Evolutionary conservation across 2,113 vertebrate species (phyloP).

Genomic region (Cnemophilus loriae): DNA sequence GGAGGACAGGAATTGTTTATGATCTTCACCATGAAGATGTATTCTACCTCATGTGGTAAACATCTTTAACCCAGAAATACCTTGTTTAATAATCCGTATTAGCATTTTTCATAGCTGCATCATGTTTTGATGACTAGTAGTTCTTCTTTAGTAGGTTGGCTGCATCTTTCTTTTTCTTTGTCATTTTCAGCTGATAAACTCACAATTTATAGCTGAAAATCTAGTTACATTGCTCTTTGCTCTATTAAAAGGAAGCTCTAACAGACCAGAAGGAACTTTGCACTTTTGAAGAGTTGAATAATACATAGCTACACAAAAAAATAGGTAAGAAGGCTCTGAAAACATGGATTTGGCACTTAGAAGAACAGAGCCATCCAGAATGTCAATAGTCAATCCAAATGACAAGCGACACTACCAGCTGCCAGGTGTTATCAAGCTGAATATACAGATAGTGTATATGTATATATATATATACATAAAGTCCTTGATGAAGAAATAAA

Average conservation of each 20-base stretch:
- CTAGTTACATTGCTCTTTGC: not conserved
- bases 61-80: not conserved
- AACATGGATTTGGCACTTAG: not conserved
- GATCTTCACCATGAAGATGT: not conserved
- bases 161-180: not conserved
- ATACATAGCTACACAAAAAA: not conserved
- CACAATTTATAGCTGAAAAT: not conserved
- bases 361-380: not conserved
- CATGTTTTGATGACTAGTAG: not conserved
- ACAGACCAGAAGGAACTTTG: not conserved
- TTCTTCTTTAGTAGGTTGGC: not conserved
- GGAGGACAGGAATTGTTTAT: not conserved
- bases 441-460: not conserved
- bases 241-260: not conserved
- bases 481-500: not conserved
- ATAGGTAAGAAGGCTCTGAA: not conserved
- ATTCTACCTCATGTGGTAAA: not conserved
- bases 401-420: not conserved
- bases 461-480: not conserved
- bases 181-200: not conserved
- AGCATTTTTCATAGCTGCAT: not conserved
- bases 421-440: not conserved
- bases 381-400: not conserved
- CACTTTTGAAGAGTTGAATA: not conserved
- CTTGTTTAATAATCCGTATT: not conserved